Percentiles rank a stretch among this genome's conserved stretches.
phyloP scores from a whole-genome alignment of 2,888 invertebrate genomes.

The Acanthosepion esculentum region DNA sequence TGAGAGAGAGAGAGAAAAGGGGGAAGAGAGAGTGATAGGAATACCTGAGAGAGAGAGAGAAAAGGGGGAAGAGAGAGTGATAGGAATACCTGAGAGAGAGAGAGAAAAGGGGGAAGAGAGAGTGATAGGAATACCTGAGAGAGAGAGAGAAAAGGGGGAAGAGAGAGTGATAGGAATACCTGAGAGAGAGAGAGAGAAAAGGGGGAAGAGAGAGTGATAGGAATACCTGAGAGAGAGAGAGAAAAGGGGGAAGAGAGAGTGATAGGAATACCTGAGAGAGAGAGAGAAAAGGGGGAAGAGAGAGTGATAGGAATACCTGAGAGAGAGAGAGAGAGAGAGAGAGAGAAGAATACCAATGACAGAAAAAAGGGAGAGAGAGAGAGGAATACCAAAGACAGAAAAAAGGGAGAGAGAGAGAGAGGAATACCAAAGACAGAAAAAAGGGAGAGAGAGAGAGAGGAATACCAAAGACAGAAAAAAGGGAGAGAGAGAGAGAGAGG shows the following conservation, averaged over 20 bases:
- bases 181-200: constrained; percentile 12
- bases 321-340: neutral
- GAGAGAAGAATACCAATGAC: neutral
- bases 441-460: neutral
- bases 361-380: too few species aligned
- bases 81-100: too few species aligned
- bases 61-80: too few species aligned
- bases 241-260: too few species aligned
- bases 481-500: neutral
- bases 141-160: neutral
- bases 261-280: neutral
- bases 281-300: neutral
- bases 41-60: too few species aligned
- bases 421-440: neutral
- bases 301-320: neutral
- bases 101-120: too few species aligned
- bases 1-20: neutral
- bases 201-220: too few species aligned
- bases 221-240: neutral
- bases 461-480: too few species aligned
- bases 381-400: neutral
- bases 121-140: neutral
- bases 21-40: neutral
- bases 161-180: too few species aligned
- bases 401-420: too few species aligned